Evolutionary conservation across 64 coral and sea anemone genomes (phyloP).

Genomic region (Platygyra sinensis): DNA sequence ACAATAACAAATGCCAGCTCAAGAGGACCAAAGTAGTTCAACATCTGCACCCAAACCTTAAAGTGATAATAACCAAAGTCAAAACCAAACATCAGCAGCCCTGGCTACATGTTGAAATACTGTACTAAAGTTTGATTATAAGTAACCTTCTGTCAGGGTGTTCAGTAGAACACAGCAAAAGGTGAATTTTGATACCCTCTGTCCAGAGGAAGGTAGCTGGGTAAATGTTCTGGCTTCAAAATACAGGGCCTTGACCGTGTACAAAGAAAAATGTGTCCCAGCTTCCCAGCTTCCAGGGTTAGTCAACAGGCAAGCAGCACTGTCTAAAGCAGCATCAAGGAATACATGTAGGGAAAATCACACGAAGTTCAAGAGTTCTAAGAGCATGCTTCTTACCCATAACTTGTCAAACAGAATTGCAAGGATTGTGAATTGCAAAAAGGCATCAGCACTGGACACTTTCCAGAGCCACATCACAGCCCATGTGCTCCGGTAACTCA

Average conservation of each 20-base stretch:
- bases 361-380: no score
- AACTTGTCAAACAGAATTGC: constrained; percentile 97
- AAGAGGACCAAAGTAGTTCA: constrained; percentile 75
- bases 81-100: not conserved
- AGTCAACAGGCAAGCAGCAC: no score
- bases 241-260: no score
- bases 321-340: no score
- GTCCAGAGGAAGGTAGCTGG: no score
- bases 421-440: constrained; percentile 78
- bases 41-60: constrained; percentile 88
- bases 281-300: no score
- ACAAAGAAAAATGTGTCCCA: no score
- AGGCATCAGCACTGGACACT: constrained; percentile 85
- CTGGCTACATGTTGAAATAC: not conserved
- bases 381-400: constrained; percentile 72
- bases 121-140: not conserved
- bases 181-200: no score
- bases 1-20: constrained; percentile 68
- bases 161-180: not conserved
- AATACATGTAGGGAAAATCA: no score
- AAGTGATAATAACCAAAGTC: not conserved
- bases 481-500: constrained; percentile 85
- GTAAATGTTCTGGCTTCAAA: no score
- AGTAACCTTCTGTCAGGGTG: not conserved
- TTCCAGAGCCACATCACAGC: constrained; percentile 95